These are phyloP conservation scores for Galeruca laticollis DNA, from an alignment of 2,888 invertebrate species.

Conservation along the genomic window DNA sequence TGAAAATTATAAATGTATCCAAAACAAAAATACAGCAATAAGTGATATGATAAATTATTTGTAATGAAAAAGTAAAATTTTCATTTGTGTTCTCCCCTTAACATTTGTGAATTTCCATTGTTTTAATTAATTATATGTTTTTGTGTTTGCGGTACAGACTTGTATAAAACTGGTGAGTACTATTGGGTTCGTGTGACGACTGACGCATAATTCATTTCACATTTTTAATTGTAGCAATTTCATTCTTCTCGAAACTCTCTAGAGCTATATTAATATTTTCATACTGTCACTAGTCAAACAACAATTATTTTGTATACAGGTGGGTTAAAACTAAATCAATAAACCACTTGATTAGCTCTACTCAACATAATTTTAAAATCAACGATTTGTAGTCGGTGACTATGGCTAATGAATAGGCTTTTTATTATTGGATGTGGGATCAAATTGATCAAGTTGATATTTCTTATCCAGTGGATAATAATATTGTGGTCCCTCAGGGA, in stretches of 20 bases:
- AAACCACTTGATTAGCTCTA: too few species aligned
- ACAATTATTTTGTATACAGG: background rate
- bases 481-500: too few species aligned
- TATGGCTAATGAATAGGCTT: too few species aligned
- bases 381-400: too few species aligned
- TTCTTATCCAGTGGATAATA: too few species aligned
- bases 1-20: too few species aligned
- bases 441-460: too few species aligned
- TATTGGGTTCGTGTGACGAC: conserved; percentile 25
- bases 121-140: conserved; percentile 58
- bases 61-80: conserved; percentile 14
- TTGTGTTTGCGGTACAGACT: conserved; percentile 60
- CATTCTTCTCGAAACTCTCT: background rate
- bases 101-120: conserved; percentile 4
- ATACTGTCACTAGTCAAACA: background rate
- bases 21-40: too few species aligned
- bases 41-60: background rate
- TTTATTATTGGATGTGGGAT: too few species aligned
- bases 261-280: conserved; percentile 3
- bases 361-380: too few species aligned
- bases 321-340: too few species aligned
- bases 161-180: conserved; percentile 65
- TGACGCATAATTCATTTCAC: conserved; percentile 13
- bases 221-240: conserved; percentile 8
- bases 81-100: background rate